Evolutionary conservation across 1,140 invertebrate genomes (phyloP), one percentile per base, ranked within the genome.

Genomic region (Chrysoperla carnea): DNA sequence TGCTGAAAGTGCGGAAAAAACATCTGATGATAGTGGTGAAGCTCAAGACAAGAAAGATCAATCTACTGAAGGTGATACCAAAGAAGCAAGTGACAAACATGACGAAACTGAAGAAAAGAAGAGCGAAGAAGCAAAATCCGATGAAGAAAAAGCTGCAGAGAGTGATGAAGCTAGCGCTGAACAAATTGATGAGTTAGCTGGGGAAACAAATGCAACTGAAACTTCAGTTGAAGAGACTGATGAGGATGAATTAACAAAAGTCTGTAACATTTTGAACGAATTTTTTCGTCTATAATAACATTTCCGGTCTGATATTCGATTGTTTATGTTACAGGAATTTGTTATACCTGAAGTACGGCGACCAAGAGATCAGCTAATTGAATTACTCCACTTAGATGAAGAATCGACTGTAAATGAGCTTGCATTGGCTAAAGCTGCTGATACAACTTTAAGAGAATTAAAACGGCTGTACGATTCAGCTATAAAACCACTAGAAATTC

Each of bases 391-490:
- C 54, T 55, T 93, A 33, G 81, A 87, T 46, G 75, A 80, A 44
- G 78, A 84, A 50, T 76, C 78, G 41, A 74, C 73, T 47, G 72
- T 77, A 47, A 68, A 69, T 27, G 81, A 89, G 57, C 64, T 73
- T 40, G 70, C 81, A 4, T 65, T 84, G 36, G 70, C 80, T 33
- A 82, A 76, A 63, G 72, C 78, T 23, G 77, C 79, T 6, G 77
- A 88, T 41, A 69, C 77, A 7, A 78, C 87, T 14, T 70, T 93
- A 6, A 77, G 80, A 46, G 86, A 93, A 46, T 65, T 94, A 40
- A 93, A 92, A 57, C 78, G 73, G 53, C 68, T 92, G 13, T 91
- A 94, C 51, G 85, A 90, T 56, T 76, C 70, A 41, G 82, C 84
- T 1, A 87, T 95, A 8, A 86, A 88, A 60, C 90, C 89, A 7